Evolutionary conservation across 2,797 vertebrate genomes (phyloP), one percentile per base, ranked within the genome.

Genomic region (Nannoperca australis): DNA sequence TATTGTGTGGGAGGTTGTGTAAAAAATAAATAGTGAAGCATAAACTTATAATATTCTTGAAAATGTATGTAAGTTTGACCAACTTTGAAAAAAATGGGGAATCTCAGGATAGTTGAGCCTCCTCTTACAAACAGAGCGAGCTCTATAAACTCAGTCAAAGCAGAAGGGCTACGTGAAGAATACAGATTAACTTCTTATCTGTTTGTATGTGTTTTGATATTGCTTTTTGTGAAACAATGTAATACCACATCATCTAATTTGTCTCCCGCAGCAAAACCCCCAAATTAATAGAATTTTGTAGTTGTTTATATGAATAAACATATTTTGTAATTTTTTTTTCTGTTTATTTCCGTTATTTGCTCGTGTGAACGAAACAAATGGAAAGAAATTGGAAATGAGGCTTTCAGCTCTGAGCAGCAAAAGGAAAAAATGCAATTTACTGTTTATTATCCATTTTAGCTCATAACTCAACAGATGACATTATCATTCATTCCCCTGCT

Each of bases 291-390:
- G 73, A 72, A 64, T 91, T 93, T 94, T 94, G 86, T 92, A 92
- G 88, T 82, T 81, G 85, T 94, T 94, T 94, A 83, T 91, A 93
- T 79, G 60, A 93, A 92, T 93, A 94, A 94, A 94, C 79, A 24
- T 72, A 91, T 93, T 92, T 93, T 88, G 82, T 92, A 89, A 92
- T 91, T 92, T 92, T 88, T 49, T 82, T 14, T 63, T 65, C 20
- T 55, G 34, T 51, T 79, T 13, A 47, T 71, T 60, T 20, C 13
- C 18, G n/a, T 78, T 61, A 40, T 83, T 74, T 61, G 30, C 36
- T 73, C 2, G 11, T n/a, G 4, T 72, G 7, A 73, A 47, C 27
- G 34, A 17, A 20, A 12, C 3, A 11, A 49, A 47, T 20, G 2
- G 3, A 24, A 66, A 44, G 15, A n/a, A 13, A 47, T 1, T 12